A percentile compares a stretch with the other conserved stretches of the same genome.
Conservation (phyloP, 2,888 invertebrate species). For the Antheraea yamamai region DNA sequence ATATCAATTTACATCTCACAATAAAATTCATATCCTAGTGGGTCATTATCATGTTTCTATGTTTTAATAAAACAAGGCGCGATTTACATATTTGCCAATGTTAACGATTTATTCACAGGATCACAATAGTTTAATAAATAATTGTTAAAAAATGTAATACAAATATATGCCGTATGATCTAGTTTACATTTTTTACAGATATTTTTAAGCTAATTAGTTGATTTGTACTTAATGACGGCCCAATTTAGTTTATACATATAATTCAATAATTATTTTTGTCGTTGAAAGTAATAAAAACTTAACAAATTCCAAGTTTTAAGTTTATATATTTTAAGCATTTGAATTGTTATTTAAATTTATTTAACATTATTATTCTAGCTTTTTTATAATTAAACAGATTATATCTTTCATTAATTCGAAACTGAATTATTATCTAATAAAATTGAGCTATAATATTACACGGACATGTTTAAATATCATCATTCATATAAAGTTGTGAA, state of each 20-base stretch:
- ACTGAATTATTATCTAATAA: neutral
- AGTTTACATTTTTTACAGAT: neutral
- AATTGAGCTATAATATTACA: neutral
- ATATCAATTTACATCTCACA: slow-evolving; percentile 19
- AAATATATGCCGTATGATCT: neutral
- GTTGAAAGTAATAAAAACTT: neutral
- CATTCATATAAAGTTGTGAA: neutral
- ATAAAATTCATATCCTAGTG: slow-evolving; percentile 1
- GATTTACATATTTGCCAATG: neutral
- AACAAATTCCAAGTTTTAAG: neutral
- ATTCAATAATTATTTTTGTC: neutral
- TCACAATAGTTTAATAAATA: neutral
- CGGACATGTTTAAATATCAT: neutral
- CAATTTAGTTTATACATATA: neutral
- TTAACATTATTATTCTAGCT: neutral
- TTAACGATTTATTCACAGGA: neutral
- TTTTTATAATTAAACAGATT: neutral
- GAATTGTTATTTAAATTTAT: neutral
- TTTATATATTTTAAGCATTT: neutral
- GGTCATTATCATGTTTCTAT: neutral
- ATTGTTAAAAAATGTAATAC: too few species aligned
- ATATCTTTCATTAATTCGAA: neutral
- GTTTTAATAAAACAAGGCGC: neutral
- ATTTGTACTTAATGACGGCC: neutral
- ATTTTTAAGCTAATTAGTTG: neutral